Evolutionary conservation across 2,797 vertebrate species (phyloP).

Genomic region (Alectoris magna): DNA sequence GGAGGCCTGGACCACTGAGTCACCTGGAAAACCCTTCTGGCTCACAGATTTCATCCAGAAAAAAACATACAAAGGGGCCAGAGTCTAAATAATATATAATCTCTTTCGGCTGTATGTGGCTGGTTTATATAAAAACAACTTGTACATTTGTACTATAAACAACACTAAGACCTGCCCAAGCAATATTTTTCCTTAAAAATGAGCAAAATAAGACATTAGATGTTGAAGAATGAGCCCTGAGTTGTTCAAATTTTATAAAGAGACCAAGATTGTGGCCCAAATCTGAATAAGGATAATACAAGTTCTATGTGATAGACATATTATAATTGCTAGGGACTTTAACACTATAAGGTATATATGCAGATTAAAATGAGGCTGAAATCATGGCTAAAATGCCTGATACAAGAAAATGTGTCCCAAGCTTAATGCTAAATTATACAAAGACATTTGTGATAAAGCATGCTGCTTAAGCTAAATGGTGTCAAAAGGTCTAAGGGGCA

Average conservation of each 20-base stretch:
- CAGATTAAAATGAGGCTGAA: not conserved
- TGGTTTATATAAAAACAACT: not conserved
- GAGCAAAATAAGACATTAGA: conserved; percentile 1
- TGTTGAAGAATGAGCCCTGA: not conserved
- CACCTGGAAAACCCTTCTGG: conserved; percentile 9
- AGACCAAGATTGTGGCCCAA: not conserved
- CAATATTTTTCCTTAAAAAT: conserved; percentile 9
- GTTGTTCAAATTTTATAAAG: conserved; percentile 15
- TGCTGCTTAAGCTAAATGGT: not conserved
- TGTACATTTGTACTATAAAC: not conserved
- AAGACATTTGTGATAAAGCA: not conserved
- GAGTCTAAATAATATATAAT: not conserved
- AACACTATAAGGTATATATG: not conserved
- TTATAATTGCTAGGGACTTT: not conserved
- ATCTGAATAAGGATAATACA: not conserved
- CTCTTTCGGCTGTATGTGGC: not conserved
- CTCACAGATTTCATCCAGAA: not conserved
- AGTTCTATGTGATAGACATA: not conserved
- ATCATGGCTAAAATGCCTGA: not conserved
- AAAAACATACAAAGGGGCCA: not conserved
- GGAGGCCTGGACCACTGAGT: not conserved
- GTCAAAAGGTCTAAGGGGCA: not conserved
- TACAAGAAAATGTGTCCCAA: not conserved
- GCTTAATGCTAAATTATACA: not conserved
- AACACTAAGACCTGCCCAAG: not conserved